Evolutionary conservation across 2,113 vertebrate species (phyloP), one percentile per base, ranked within the genome.

Genomic region (Crocuta crocuta): DNA sequence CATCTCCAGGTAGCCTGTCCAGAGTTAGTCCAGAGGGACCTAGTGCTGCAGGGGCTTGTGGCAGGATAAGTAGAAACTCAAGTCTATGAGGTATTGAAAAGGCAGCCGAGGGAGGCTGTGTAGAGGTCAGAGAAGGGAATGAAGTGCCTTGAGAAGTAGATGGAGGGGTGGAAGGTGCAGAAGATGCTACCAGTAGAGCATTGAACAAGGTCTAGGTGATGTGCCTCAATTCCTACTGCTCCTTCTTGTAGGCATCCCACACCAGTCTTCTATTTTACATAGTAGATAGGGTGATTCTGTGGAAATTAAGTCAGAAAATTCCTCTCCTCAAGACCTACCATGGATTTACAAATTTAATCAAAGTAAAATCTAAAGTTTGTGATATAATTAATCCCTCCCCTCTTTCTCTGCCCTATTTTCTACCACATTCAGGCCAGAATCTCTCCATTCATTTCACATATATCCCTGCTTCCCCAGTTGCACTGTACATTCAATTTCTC

Each of bases 141-240:
- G 82, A 98, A 83, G 15, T 98, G 96, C 1, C 98, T 97, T 5
- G 98, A 99, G 97, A 99, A 99, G 86, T 98, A 98, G 0, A 98
- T 98, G 50, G 98, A 8, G 98, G 98, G 99, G 96, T 99, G 98
- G 95, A 98, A 98, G 33, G 96, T 98, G 83, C 97, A 94, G 92
- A 98, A 99, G 87, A 99, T 98, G 97, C 98, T 99, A 7, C 98
- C 43, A 99, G 99, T 70, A 98, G 98, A 16, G 98, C 96, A 39
- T 98, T 99, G 98, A 98, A 98, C 11, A 98, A 92, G 95, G 98
- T 98, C 97, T 99, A 98, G 0, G 97, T 96, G 93, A 98, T 45
- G 0, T 97, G 98, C 95, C 98, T 98, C 91, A 98, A 98, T 82
- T 98, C 98, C 79, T 98, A 98, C 0, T 98, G 96, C 80, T 98